Evolutionary conservation across 2,797 vertebrate genomes (phyloP).

Genomic region (Ctenopoma kingsleyae): DNA sequence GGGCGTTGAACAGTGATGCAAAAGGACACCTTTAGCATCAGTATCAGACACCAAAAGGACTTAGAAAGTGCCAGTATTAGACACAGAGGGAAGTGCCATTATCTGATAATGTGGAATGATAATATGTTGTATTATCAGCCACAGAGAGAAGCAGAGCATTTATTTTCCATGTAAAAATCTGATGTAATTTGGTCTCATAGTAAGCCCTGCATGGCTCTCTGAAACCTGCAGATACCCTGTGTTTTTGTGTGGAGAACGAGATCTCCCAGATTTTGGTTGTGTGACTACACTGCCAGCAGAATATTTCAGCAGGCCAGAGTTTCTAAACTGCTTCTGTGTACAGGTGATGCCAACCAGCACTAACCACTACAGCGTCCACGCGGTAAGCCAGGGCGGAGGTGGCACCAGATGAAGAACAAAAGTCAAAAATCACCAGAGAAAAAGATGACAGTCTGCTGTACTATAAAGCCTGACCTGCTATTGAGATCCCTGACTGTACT

Average conservation of each 20-base stretch:
- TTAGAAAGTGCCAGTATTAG: too few relatives aligned
- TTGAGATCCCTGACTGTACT: slow-evolving; percentile 82
- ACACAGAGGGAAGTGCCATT: too few relatives aligned
- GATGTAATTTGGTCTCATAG: neutral
- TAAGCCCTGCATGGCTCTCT: neutral
- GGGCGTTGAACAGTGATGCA: too few relatives aligned
- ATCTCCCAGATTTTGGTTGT: neutral
- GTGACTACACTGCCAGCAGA: slow-evolving; percentile 67
- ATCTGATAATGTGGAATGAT: too few relatives aligned
- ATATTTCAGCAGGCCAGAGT: slow-evolving; percentile 84
- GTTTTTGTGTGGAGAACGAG: neutral
- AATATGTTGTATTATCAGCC: neutral
- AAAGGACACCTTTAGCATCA: too few relatives aligned
- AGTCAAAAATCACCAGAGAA: slow-evolving; percentile 86
- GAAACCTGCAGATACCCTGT: slow-evolving; percentile 4
- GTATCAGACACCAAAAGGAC: too few relatives aligned
- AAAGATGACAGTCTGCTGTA: slow-evolving; percentile 87
- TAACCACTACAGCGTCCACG: slow-evolving; percentile 87
- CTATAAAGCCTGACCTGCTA: slow-evolving; percentile 88
- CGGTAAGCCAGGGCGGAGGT: slow-evolving; percentile 74
- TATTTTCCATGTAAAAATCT: neutral
- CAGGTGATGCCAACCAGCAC: slow-evolving; percentile 89
- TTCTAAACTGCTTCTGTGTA: slow-evolving; percentile 87
- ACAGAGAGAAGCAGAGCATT: neutral
- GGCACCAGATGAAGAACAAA: slow-evolving; percentile 82